These are phyloP conservation scores for Osmerus eperlanus DNA, from an alignment of 2,113 vertebrate genomes.

Conservation along the genomic window DNA sequence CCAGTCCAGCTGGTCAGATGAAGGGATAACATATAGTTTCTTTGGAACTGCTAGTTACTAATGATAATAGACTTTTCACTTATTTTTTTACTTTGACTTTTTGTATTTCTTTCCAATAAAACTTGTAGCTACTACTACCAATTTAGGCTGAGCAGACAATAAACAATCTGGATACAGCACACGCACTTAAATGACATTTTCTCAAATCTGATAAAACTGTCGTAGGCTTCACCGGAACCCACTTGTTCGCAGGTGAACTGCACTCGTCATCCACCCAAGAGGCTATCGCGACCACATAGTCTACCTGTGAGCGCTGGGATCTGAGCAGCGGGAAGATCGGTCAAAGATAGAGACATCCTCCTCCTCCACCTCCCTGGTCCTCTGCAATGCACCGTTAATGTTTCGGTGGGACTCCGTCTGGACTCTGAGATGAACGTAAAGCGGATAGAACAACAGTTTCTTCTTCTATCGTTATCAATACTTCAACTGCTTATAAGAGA, in stretches of 20 bases:
- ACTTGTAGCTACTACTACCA: too few relatives aligned
- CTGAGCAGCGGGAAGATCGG: background rate
- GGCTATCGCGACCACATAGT: slow-evolving; percentile 25
- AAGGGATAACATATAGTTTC: too few relatives aligned
- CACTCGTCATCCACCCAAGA: slow-evolving; percentile 36
- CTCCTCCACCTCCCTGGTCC: slow-evolving; percentile 30
- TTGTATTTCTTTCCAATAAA: too few relatives aligned
- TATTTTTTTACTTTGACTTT: background rate
- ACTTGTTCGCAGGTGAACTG: slow-evolving; percentile 50
- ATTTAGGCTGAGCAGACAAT: too few relatives aligned
- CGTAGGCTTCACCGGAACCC: background rate
- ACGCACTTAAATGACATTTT: background rate
- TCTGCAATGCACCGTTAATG: slow-evolving; percentile 81
- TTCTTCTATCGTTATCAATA: slow-evolving; percentile 82
- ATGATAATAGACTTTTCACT: too few relatives aligned
- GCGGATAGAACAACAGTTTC: slow-evolving; percentile 86
- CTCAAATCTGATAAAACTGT: background rate
- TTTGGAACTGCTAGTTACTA: too few relatives aligned
- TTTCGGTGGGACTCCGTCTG: slow-evolving; percentile 66
- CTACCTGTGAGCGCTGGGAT: slow-evolving; percentile 22
- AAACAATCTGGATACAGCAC: background rate
- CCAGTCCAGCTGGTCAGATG: too few relatives aligned
- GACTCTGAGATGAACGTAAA: slow-evolving; percentile 92
- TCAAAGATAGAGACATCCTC: background rate
- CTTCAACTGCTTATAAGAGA: slow-evolving; percentile 80